Conservation (phyloP, 2,888 invertebrate genomes). For the Volucella inanis region DNA sequence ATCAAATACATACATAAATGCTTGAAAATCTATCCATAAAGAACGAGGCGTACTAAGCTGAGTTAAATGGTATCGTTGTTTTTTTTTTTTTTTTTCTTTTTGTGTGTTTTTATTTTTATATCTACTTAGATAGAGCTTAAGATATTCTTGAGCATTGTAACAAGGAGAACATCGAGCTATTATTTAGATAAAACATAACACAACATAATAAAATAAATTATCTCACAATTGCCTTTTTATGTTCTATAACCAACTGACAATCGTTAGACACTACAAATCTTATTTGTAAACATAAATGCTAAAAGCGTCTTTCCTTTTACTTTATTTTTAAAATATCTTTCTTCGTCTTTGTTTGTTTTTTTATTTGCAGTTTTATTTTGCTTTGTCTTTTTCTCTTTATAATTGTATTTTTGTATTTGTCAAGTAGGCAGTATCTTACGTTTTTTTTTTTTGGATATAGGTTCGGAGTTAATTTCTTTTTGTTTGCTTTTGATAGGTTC, state of each 20-base stretch:
- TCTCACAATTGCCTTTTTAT: background rate
- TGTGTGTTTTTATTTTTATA: background rate
- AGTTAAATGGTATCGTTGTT: background rate
- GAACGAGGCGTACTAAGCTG: slow-evolving; percentile 15
- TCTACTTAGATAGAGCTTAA: slow-evolving; percentile 8
- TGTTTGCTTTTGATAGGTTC: slow-evolving; percentile 53
- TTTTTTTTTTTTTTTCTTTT: too few species aligned
- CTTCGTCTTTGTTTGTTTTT: background rate
- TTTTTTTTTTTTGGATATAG: background rate
- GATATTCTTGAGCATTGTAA: background rate
- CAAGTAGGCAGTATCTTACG: background rate
- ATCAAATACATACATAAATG: slow-evolving; percentile 58
- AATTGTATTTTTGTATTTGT: slow-evolving; percentile 39
- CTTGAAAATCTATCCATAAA: slow-evolving; percentile 37
- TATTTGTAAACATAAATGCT: slow-evolving; percentile 44
- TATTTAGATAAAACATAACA: background rate
- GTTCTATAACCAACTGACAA: slow-evolving; percentile 12
- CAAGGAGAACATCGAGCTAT: background rate
- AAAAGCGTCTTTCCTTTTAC: slow-evolving; percentile 44
- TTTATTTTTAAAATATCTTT: slow-evolving; percentile 9
- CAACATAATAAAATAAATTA: too few species aligned
- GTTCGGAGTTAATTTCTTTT: background rate
- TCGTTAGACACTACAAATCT: slow-evolving; percentile 9
- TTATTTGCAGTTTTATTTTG: slow-evolving; percentile 28
- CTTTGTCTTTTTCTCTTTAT: slow-evolving; percentile 25